Evolutionary conservation across 2,797 vertebrate species (phyloP).

Genomic region (Eremophila alpestris): DNA sequence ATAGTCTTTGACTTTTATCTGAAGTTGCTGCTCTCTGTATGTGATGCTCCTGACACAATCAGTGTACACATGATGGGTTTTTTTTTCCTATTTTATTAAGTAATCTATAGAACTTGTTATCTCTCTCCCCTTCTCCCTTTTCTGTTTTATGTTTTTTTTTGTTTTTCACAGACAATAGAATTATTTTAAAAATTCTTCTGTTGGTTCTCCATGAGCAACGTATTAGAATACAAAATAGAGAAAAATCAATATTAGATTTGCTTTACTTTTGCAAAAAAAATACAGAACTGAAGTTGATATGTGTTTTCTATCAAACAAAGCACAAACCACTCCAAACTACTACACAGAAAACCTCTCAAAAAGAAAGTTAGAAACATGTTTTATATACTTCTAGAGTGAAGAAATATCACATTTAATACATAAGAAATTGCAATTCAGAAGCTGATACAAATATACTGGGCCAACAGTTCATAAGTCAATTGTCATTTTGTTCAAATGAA

Average conservation of each 20-base stretch:
- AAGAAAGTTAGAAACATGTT: not conserved
- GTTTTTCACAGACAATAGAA: not conserved
- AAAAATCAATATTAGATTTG: not conserved
- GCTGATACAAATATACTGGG: not conserved
- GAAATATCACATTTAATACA: not conserved
- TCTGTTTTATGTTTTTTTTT: not conserved
- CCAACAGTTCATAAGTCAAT: not conserved
- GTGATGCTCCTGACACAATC: not conserved
- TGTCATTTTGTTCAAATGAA: not conserved
- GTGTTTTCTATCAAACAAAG: not conserved
- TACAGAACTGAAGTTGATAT: not conserved
- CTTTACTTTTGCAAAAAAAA: not conserved
- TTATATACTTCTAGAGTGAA: not conserved
- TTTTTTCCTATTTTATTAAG: not conserved
- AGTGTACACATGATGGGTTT: rapidly evolving
- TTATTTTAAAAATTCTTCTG: not conserved
- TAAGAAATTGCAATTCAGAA: not conserved
- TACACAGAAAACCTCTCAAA: not conserved
- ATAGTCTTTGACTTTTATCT: not conserved
- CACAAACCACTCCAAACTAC: not conserved
- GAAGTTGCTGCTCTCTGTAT: not conserved
- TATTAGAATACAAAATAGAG: not conserved
- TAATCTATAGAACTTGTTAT: not conserved
- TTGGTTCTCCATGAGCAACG: not conserved
- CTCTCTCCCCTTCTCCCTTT: rapidly evolving